Base-by-base conservation (phyloP, 2,797 vertebrate species). In the Rhinatrema bivittatum region DNA sequence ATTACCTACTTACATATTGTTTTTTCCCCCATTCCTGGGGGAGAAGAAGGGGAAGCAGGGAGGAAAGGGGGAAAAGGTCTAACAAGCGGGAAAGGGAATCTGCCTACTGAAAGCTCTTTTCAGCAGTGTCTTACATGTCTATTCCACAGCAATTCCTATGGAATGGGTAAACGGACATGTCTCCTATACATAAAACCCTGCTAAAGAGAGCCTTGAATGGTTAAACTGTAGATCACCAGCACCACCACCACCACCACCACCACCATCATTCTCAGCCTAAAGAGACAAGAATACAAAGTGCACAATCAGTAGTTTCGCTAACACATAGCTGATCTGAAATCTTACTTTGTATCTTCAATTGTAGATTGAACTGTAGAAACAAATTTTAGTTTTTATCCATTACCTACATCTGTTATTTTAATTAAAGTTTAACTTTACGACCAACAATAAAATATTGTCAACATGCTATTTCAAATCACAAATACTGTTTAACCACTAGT, bases 391-490 rank as follows among this genome's bases (percentile, higher is more conserved):
- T 61, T 39, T 37, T 70, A n/a, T 35, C 23, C 19, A 32, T 34
- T 29, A 17, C 11, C 69, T 56, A 67, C 60, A 61, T 54, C 36
- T 64, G 67, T 36, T 77, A 61, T 67, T 65, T 49, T 64, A 68
- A 74, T 66, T 68, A 69, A 58, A 66, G 60, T 42, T 57, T 63
- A 65, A 62, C 76, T 66, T 67, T 71, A 74, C 68, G 71, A 60
- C 52, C 21, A 74, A 77, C 65, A 67, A 55, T 72, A 82, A 80
- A 76, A 70, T 73, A 79, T 62, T 55, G 61, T 78, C 68, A 70
- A 79, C 74, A 81, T 84, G 78, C 81, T 79, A 41, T 70, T 72
- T 78, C 71, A 75, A 72, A 72, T 76, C 72, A 83, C 79, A 77
- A 76, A 65, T 76, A 81, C 63, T 70, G 70, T 74, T 74, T 74